Evolutionary conservation across 2,797 vertebrate species (phyloP).

Genomic region (Enteromius radiatus): DNA sequence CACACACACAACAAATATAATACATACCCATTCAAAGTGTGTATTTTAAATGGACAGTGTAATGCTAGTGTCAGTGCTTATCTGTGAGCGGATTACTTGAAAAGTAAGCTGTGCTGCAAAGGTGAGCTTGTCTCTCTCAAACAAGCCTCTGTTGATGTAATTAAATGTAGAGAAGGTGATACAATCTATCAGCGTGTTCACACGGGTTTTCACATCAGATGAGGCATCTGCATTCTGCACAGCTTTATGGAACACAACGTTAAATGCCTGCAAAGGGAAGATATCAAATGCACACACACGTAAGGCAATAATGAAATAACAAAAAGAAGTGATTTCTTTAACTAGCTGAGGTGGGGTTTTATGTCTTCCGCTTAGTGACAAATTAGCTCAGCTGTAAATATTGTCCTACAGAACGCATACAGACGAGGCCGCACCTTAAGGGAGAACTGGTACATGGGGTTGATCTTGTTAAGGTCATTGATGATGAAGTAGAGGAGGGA

Average conservation of each 20-base stretch:
- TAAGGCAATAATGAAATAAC: neutral
- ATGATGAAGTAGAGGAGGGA: slow-evolving; percentile 85
- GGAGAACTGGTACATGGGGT: slow-evolving; percentile 84
- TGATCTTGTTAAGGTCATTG: slow-evolving; percentile 89
- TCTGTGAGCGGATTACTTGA: slow-evolving; percentile 64
- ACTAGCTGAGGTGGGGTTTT: no score
- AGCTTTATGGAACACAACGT: slow-evolving; percentile 84
- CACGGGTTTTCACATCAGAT: slow-evolving; percentile 72
- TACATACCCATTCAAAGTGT: neutral
- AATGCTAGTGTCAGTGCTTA: neutral
- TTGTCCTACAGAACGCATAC: neutral
- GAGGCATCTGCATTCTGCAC: slow-evolving; percentile 75
- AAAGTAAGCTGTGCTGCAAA: slow-evolving; percentile 81
- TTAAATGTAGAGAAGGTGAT: slow-evolving; percentile 81
- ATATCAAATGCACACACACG: neutral
- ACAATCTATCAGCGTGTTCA: slow-evolving; percentile 76
- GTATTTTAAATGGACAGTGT: neutral
- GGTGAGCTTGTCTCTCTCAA: slow-evolving; percentile 83
- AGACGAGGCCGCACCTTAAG: slow-evolving; percentile 65
- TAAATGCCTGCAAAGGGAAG: slow-evolving; percentile 77
- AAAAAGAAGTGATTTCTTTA: neutral
- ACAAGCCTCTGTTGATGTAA: slow-evolving; percentile 81
- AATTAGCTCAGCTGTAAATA: neutral
- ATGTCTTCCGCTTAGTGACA: neutral
- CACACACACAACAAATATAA: slow-evolving; percentile 49